Conservation (phyloP, 2,113 vertebrate species). For the Dolichallabes microphthalmus region DNA sequence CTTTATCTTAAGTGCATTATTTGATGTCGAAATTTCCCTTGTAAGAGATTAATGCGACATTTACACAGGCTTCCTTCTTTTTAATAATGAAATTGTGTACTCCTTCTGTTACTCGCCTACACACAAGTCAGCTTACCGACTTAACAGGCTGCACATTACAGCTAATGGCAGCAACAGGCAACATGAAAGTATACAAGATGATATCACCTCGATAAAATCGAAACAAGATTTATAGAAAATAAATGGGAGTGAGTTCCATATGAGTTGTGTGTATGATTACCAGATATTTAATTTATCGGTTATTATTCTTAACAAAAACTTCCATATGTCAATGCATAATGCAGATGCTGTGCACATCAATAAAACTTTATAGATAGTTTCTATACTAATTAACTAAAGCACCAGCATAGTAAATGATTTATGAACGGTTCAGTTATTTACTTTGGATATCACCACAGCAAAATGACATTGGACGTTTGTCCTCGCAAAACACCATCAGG, state of each 20-base stretch:
- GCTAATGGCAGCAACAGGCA: conserved; percentile 25
- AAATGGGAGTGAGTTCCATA: neutral
- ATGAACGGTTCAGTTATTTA: neutral
- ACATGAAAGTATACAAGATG: conserved; percentile 22
- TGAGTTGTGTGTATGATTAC: conserved; percentile 1
- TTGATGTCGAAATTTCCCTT: neutral
- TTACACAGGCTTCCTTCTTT: neutral
- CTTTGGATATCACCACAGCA: neutral
- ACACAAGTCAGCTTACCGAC: neutral
- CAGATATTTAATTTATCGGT: conserved; percentile 2
- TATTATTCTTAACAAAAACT: neutral
- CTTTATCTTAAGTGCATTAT: neutral
- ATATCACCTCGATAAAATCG: conserved; percentile 41
- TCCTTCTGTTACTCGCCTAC: neutral
- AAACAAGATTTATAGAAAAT: conserved; percentile 18
- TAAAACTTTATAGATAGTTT: conserved; percentile 15
- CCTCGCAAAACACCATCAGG: neutral
- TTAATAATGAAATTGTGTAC: conserved; percentile 10
- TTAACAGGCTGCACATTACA: conserved; percentile 22
- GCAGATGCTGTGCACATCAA: conserved; percentile 2
- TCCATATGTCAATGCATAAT: neutral
- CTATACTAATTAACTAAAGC: conserved; percentile 15
- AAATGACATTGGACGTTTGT: neutral
- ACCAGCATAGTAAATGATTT: neutral
- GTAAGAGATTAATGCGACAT: neutral